Conservation (phyloP, 2,113 vertebrate species). For the Petromus typicus region DNA sequence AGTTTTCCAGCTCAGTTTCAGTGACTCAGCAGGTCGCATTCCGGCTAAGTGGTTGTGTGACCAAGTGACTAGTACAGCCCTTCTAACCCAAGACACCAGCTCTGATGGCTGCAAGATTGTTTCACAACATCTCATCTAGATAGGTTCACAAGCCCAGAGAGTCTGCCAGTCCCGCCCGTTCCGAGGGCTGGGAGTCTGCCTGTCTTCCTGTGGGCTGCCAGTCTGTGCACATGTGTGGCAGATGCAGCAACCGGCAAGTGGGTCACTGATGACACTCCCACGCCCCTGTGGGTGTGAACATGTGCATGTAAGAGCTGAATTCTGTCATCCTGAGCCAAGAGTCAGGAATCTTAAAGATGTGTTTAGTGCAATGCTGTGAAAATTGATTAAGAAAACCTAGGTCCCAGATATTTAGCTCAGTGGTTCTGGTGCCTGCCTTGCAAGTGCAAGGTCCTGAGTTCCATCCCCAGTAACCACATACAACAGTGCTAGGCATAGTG, state of each 20-base stretch:
- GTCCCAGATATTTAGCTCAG: no score
- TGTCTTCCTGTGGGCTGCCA: background rate
- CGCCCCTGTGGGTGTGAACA: no score
- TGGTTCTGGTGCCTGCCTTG: no score
- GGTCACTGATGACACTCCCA: background rate
- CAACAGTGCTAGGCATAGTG: no score
- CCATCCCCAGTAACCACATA: no score
- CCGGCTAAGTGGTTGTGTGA: background rate
- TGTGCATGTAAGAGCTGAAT: background rate
- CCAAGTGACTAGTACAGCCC: background rate
- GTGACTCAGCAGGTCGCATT: background rate
- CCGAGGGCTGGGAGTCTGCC: background rate
- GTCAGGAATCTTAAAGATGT: background rate
- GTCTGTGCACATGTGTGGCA: background rate
- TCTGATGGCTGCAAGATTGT: background rate
- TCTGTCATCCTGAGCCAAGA: background rate
- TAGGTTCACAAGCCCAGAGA: background rate
- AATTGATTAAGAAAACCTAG: constrained; percentile 22
- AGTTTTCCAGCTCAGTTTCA: background rate
- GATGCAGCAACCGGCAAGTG: background rate
- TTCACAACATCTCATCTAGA: background rate
- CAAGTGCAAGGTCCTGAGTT: no score
- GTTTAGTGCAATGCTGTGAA: background rate
- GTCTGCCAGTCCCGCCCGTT: background rate
- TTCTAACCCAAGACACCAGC: background rate